Evolutionary conservation across 35 echinoderm and acorn worm genomes (phyloP), one percentile per base, ranked within the genome.

Genomic region (Antedon bifida): DNA sequence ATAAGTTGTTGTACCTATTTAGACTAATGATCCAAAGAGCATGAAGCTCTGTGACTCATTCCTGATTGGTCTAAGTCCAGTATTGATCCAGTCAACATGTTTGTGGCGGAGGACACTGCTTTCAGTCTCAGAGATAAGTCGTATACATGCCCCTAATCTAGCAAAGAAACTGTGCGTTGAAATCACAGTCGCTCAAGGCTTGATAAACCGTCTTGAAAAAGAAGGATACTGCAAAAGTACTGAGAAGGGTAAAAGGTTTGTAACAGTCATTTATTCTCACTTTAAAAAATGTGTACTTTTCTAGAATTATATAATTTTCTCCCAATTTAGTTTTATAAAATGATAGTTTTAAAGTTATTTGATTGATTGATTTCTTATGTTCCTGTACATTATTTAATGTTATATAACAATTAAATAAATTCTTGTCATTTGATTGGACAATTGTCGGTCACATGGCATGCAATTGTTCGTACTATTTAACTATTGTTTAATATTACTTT

Each of bases 121-220:
- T 12, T 87, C 93, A 39, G 84, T 81, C 0, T 77, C 78, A 21
- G 93, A 96, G 80, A 87, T 89, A 30, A 44, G 80, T 35, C 88
- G 88, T 33, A 86, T 93, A 0, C 34, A 86, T 16, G 74, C 87
- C 30, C 90, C 95, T 10, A 79, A 1, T 31, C 87, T 99, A 77
- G 88, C 90, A 1, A 89, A 86, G 30, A 79, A 89, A 26, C 88
- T 99, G 34, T 85, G 83, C 33, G 88, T 99, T 9, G 95, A 99
- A 75, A 77, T 83, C 19, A 88, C 82, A 8, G 86, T 99, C 7
- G 95, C 95, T 34, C 86, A 84, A 74, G 88, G 91, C 19, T 86
- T 99, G 28, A 29, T 99, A 4, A 90, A 90, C 77, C 82, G 95
- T 5, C 78, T 99, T 28, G 90, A 99, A 83, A 99, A 81, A 32